A percentile compares a stretch with the other conserved stretches of the same genome.
Evolutionary conservation across 2,113 vertebrate species (phyloP).

Genomic region (Ascaphus truei): DNA sequence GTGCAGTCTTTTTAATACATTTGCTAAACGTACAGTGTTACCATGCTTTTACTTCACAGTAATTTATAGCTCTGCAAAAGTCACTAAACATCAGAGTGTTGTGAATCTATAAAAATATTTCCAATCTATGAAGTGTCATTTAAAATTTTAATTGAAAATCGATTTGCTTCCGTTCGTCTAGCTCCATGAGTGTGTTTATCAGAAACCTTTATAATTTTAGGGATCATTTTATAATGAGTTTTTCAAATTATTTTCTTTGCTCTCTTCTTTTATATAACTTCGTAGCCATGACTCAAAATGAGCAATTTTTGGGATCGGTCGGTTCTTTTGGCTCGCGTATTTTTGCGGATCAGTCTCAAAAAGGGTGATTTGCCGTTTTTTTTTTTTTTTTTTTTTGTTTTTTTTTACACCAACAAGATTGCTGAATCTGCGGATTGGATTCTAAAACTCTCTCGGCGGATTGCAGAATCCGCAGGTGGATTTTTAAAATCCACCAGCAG

Average conservation of each 20-base stretch:
- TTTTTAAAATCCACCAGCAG: too few species aligned
- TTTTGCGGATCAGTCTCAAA: too few species aligned
- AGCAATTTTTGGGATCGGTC: too few species aligned
- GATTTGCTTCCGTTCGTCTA: neutral
- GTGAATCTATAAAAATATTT: neutral
- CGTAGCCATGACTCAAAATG: too few species aligned
- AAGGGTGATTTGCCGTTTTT: too few species aligned
- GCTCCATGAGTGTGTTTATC: neutral
- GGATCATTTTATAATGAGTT: neutral
- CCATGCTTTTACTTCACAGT: neutral
- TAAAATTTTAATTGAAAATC: neutral
- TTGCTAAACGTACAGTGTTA: neutral
- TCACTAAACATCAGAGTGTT: neutral
- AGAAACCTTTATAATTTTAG: neutral
- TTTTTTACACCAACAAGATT: too few species aligned
- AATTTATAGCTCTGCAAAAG: neutral
- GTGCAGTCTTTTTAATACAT: neutral
- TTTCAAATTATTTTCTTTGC: neutral
- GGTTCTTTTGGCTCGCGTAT: too few species aligned
- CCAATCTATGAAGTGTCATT: neutral
- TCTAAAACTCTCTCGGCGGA: too few species aligned
- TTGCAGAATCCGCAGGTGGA: too few species aligned
- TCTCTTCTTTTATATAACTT: neutral
- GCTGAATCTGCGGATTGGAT: too few species aligned
- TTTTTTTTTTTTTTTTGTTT: too few species aligned